phyloP scores from a whole-genome alignment of 2,888 invertebrate species.

The Torymus aiolomorphi region DNA sequence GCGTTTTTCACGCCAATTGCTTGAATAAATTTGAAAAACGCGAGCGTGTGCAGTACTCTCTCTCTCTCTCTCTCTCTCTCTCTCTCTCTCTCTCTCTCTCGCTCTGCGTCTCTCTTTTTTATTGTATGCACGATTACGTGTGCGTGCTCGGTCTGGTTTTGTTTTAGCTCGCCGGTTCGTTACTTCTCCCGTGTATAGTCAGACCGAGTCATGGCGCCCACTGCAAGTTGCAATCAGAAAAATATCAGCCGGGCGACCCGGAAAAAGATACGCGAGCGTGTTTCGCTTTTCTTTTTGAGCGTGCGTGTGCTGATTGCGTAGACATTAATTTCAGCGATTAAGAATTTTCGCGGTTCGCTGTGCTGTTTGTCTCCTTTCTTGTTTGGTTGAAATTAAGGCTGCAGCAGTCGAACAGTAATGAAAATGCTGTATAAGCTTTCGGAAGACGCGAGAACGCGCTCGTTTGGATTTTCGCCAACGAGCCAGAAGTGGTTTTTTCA shows the following conservation, averaged over 20 bases:
- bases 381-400: too few species aligned
- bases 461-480: too few species aligned
- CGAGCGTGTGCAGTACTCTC: background rate
- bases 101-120: background rate
- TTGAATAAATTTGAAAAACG: slow-evolving; percentile 55
- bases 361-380: background rate
- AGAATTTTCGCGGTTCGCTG: background rate
- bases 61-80: background rate
- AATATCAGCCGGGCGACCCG: slow-evolving; percentile 13
- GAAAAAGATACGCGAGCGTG: background rate
- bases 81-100: too few species aligned
- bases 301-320: background rate
- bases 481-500: too few species aligned
- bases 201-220: background rate
- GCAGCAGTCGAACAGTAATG: too few species aligned
- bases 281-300: background rate
- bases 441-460: too few species aligned
- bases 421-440: too few species aligned
- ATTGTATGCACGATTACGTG: background rate
- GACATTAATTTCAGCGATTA: slow-evolving; percentile 12
- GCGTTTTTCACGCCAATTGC: slow-evolving; percentile 56
- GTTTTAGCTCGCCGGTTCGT: slow-evolving; percentile 19
- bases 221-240: slow-evolving; percentile 28
- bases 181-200: slow-evolving; percentile 17
- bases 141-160: background rate